Evolutionary conservation across 1,140 invertebrate genomes (phyloP), one percentile per base, ranked within the genome.

Genomic region (Zaprionus kolodkinae): DNA sequence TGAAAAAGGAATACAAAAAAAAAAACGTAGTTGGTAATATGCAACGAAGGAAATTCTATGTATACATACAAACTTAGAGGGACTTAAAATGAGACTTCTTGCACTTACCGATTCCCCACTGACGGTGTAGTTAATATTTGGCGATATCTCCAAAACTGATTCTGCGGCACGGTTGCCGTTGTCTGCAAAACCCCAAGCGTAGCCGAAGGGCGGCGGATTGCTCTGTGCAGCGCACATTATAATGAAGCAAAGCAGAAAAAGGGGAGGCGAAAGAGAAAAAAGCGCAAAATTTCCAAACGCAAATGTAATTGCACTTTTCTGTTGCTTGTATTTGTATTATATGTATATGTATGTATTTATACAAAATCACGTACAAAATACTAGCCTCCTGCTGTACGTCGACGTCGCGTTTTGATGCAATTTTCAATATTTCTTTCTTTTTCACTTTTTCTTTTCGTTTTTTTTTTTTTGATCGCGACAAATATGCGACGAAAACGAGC

Each of bases 161-260:
- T 92, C 92, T 61, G 91, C 77, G 60, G 81, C 79, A 66, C 84
- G 84, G 78, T 79, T 84, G 63, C 83, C 88, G 76, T 92, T 92
- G 83, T 92, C 92, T 62, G 92, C 86, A 72, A 92, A 92, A 52
- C 91, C 84, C 92, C 92, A 92, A 75, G 92, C 77, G 73, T 92
- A 92, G 76, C 92, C 91, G 64, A 92, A 92, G 80, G 84, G 88
- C 77, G 84, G 77, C 68, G 92, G 91, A 80, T 92, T 92, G 79
- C 89, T 91, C 78, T 92, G 92, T 78, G 92, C 92, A 78, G 92
- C 92, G 90, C 91, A 92, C 91, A 92, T 92, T 89, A 78, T 91
- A 63, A 72, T 72, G 82, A 75, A 75, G 79, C 61, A 72, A 68
- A 76, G 59, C 76, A 76, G 55, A 80, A 76, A 77, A 70, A 66